Evolutionary conservation across 2,113 vertebrate species (phyloP), one percentile per base, ranked within the genome.

Genomic region (Chunga burmeisteri): DNA sequence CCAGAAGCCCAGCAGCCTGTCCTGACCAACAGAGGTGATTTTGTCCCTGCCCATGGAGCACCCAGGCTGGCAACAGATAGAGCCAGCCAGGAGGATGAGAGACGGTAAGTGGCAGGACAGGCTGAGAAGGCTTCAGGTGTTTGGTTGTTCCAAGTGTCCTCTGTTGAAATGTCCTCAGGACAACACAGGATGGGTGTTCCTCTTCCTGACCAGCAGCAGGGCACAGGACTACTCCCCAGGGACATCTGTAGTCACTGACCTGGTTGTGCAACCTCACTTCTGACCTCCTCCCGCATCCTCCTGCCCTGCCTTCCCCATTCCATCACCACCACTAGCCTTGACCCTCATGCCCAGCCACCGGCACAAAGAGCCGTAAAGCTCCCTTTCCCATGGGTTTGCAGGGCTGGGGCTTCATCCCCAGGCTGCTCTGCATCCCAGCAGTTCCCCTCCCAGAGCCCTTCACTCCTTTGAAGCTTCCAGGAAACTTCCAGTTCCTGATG

Each of bases 311-410:
- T 61, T 77, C 29, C 44, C n/a, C 0, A 0, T 20, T 74, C 19
- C 85, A 67, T 8, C 36, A 16, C 30, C 3, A 2, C 22, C 5
- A 7, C 6, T 26, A 73, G 32, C 20, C 47, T n/a, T 38, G 12
- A 32, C 2, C 5, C 1, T 3, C 1, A 0, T 3, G 7, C 66
- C 74, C 61, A 46, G 56, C 27, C 11, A 3, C 26, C 4, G 2
- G 29, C 3, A 5, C 10, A 34, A 61, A 6, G 30, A 75, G 16
- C 11, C 73, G 18, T 26, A 53, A 59, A 22, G 1, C 11, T 82
- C 44, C 65, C 13, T 86, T 86, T 63, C 70, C 42, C 16, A 2
- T 5, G 5, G 10, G 16, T 26, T 50, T 2, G 8, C 47, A 67
- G 26, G 27, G 26, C 14, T 17, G 17, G 11, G 10, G 13, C 34